A percentile compares a stretch with the other conserved stretches of the same genome.
Evolutionary conservation across 2,888 invertebrate genomes (phyloP).

Genomic region (Pseudoips prasinana): DNA sequence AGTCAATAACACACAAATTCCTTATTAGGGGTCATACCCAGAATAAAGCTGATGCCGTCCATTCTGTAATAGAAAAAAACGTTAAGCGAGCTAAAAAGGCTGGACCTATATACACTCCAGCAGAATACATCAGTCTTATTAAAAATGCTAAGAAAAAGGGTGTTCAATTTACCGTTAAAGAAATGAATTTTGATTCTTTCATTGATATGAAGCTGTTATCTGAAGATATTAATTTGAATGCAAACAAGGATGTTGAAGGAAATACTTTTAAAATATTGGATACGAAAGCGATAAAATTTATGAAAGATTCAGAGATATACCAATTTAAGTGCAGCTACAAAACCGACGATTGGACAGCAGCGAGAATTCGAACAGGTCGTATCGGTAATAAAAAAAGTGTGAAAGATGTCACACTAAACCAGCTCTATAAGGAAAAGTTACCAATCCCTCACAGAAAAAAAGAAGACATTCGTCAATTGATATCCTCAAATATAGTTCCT

Average conservation of each 20-base stretch:
- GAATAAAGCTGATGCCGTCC: conserved; percentile 29
- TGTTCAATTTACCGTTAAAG: conserved; percentile 8
- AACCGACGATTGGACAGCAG: conserved; percentile 9
- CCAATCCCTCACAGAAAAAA: conserved; percentile 16
- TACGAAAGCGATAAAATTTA: conserved; percentile 14
- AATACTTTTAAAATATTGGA: conserved; percentile 13
- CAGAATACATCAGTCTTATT: conserved; percentile 22
- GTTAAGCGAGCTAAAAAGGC: conserved; percentile 20
- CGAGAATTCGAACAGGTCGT: conserved; percentile 6
- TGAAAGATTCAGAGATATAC: conserved; percentile 14
- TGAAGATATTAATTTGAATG: conserved; percentile 14
- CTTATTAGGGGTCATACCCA: conserved; percentile 30
- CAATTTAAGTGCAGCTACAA: conserved; percentile 7
- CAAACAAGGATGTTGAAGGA: conserved; percentile 15
- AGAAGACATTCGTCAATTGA: conserved; percentile 20
- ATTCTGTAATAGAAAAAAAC: conserved; percentile 21
- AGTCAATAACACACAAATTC: conserved; percentile 21
- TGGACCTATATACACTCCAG: conserved; percentile 26
- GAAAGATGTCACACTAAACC: conserved; percentile 7
- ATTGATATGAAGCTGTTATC: conserved; percentile 22
- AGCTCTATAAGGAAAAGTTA: conserved; percentile 10
- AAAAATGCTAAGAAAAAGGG: conserved; percentile 17
- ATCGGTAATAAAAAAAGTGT: conserved; percentile 9
- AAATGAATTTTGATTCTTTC: conserved; percentile 25
- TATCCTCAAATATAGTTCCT: conserved; percentile 21